These are phyloP conservation scores for Prionailurus viverrinus DNA, from an alignment of 2,113 vertebrate species.

Conservation along the genomic window DNA sequence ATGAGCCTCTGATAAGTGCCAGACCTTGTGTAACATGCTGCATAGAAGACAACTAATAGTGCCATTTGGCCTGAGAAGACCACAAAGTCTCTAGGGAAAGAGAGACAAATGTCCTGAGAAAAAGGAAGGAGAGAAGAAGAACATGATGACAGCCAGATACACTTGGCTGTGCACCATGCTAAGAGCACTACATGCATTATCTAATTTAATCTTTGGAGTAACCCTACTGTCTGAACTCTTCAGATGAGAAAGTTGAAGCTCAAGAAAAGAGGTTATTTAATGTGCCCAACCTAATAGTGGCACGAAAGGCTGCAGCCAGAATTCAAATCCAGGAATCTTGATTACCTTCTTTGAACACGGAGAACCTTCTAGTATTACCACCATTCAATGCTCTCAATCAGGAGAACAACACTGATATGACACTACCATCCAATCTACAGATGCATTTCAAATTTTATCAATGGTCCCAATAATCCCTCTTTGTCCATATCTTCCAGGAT, in stretches of 20 bases:
- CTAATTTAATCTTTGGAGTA: background rate
- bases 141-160: background rate
- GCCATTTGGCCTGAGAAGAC: background rate
- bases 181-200: background rate
- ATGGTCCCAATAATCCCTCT: background rate
- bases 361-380: background rate
- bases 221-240: background rate
- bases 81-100: background rate
- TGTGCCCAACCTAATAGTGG: background rate
- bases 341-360: background rate
- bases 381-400: no score
- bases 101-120: background rate
- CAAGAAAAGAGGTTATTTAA: background rate
- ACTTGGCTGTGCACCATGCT: background rate
- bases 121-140: background rate
- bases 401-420: background rate
- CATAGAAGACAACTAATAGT: background rate
- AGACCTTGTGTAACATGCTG: background rate
- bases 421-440: accelerated
- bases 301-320: background rate
- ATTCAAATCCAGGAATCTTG: background rate
- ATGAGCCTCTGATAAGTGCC: background rate
- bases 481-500: no score
- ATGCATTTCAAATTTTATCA: background rate
- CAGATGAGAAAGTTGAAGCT: background rate